phyloP scores from a whole-genome alignment of 2,888 invertebrate species.

The Steromphala cineraria region DNA sequence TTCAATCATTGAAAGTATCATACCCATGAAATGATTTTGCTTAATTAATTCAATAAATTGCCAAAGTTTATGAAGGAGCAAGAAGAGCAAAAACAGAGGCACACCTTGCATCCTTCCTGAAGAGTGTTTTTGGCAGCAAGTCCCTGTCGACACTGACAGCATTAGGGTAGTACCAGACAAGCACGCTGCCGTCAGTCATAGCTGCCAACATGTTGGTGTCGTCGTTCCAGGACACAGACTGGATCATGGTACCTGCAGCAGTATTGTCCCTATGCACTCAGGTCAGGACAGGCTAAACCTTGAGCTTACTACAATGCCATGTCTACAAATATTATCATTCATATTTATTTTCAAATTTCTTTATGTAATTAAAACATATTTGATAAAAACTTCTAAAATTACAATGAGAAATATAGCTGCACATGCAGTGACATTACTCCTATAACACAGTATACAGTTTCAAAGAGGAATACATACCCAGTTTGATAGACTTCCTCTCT shows the following conservation, averaged over 20 bases:
- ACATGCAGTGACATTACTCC: too few species aligned
- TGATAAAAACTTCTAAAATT: too few species aligned
- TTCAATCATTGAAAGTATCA: not conserved
- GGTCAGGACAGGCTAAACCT: too few species aligned
- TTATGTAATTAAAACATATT: too few species aligned
- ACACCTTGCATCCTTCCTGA: slow-evolving; percentile 76
- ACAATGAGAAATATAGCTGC: too few species aligned
- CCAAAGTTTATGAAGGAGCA: too few species aligned
- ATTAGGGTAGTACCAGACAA: slow-evolving; percentile 88
- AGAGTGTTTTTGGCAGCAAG: slow-evolving; percentile 80
- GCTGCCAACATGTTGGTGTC: slow-evolving; percentile 87
- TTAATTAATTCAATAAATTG: too few species aligned
- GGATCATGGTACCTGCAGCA: slow-evolving; percentile 80
- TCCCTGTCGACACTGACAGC: slow-evolving; percentile 84
- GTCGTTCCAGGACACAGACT: slow-evolving; percentile 83
- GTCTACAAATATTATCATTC: too few species aligned
- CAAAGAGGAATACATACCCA: slow-evolving; percentile 79
- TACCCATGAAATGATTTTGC: not conserved
- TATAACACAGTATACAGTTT: not conserved
- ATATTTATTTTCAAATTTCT: too few species aligned
- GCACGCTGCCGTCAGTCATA: slow-evolving; percentile 85
- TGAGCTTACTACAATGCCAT: too few species aligned
- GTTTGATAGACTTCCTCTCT: slow-evolving; percentile 82
- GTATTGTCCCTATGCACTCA: too few species aligned
- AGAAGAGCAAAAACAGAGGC: not conserved